Evolutionary conservation across 2,888 invertebrate genomes (phyloP).

Genomic region (Brachypalpus laphriformis): DNA sequence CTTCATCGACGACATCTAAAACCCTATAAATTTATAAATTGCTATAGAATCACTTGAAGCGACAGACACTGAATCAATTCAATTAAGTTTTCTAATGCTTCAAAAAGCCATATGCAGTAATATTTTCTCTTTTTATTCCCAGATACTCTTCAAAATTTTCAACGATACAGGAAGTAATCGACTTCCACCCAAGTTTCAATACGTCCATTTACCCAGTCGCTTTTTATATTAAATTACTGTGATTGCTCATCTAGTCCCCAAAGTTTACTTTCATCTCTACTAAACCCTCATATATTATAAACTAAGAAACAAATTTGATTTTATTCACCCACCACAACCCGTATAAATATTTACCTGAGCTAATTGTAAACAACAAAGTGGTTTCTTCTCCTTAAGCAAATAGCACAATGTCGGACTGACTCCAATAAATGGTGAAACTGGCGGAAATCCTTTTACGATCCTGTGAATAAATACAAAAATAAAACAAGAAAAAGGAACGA

Average conservation of each 20-base stretch:
- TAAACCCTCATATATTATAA: neutral
- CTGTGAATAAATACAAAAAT: slow-evolving; percentile 84
- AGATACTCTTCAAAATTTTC: neutral
- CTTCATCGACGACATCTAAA: too few species aligned
- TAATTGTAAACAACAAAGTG: slow-evolving; percentile 96
- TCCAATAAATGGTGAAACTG: slow-evolving; percentile 98
- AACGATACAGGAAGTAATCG: neutral
- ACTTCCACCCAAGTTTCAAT: neutral
- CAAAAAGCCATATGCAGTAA: too few species aligned
- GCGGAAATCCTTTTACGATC: slow-evolving; percentile 97
- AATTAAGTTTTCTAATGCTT: too few species aligned
- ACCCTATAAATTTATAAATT: too few species aligned
- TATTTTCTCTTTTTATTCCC: too few species aligned
- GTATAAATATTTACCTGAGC: slow-evolving; percentile 86
- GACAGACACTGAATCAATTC: neutral
- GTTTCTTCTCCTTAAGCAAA: slow-evolving; percentile 96
- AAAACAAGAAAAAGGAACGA: slow-evolving; percentile 11
- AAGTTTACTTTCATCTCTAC: neutral
- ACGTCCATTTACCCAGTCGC: neutral
- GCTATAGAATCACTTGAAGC: too few species aligned
- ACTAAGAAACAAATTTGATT: neutral
- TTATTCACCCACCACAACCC: neutral
- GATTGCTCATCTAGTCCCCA: neutral
- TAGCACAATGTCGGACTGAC: slow-evolving; percentile 99
- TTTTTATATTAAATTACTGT: neutral